These are phyloP conservation scores for Thunnus albacares DNA, from an alignment of 2,797 vertebrate species.

Conservation along the genomic window DNA sequence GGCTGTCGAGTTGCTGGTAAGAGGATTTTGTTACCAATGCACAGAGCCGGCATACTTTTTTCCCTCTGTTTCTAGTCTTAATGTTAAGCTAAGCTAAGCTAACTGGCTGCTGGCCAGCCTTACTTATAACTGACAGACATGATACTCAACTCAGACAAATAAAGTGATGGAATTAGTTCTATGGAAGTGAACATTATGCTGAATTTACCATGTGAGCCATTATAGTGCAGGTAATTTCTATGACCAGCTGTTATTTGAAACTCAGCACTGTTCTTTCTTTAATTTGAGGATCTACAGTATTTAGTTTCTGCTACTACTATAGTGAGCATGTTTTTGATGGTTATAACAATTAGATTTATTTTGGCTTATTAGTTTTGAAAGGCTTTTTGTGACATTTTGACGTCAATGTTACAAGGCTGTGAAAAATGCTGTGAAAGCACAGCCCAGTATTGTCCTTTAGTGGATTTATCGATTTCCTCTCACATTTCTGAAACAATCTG, in stretches of 20 bases:
- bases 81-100: too few species aligned
- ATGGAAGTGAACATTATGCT: too few species aligned
- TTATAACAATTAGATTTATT: background rate
- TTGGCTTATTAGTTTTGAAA: background rate
- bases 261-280: slow-evolving; percentile 8
- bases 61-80: background rate
- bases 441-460: background rate
- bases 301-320: slow-evolving; percentile 16
- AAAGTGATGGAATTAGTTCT: slow-evolving; percentile 2
- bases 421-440: slow-evolving; percentile 36
- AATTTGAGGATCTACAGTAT: slow-evolving; percentile 40
- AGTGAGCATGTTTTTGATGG: background rate
- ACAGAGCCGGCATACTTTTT: background rate
- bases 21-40: too few species aligned
- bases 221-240: slow-evolving; percentile 6
- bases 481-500: slow-evolving; percentile 1
- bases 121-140: background rate
- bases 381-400: slow-evolving; percentile 25
- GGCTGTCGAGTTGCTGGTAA: too few species aligned
- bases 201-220: slow-evolving; percentile 7
- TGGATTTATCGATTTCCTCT: background rate
- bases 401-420: slow-evolving; percentile 34
- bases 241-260: background rate
- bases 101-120: too few species aligned
- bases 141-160: background rate